These are phyloP conservation scores for Lipophrys pholis DNA, from an alignment of 2,113 vertebrate species.

Conservation along the genomic window DNA sequence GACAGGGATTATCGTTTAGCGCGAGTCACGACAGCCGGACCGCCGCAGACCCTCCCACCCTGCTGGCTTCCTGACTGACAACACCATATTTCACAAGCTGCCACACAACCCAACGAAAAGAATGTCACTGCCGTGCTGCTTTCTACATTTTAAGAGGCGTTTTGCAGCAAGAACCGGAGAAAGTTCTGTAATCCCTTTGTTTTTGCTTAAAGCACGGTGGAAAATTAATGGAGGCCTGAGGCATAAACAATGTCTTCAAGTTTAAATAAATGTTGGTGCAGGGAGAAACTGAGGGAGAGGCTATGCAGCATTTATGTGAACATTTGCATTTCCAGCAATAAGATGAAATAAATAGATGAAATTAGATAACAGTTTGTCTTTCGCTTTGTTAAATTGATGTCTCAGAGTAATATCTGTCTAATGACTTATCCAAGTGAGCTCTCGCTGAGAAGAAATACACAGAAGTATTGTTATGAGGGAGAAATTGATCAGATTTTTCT, in stretches of 20 bases:
- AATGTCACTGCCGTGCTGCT: background rate
- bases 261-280: constrained; percentile 10
- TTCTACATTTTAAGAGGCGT: background rate
- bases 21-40: constrained; percentile 57
- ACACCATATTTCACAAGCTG: background rate
- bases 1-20: constrained; percentile 53
- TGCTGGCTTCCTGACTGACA: constrained; percentile 44
- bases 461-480: too few relatives aligned
- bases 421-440: background rate
- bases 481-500: too few relatives aligned
- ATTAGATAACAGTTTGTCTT: constrained; percentile 1
- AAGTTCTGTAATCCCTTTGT: background rate
- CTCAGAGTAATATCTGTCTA: background rate
- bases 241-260: constrained; percentile 1
- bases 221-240: constrained; percentile 29
- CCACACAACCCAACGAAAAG: background rate
- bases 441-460: background rate
- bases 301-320: constrained; percentile 13
- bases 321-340: constrained; percentile 3
- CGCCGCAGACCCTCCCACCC: constrained; percentile 31
- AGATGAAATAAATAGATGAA: background rate
- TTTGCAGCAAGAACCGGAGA: background rate
- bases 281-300: constrained; percentile 18
- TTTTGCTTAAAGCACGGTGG: background rate
- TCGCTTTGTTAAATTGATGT: background rate